Conservation (phyloP, 2,113 vertebrate species). For the Epinephelus fuscoguttatus region DNA sequence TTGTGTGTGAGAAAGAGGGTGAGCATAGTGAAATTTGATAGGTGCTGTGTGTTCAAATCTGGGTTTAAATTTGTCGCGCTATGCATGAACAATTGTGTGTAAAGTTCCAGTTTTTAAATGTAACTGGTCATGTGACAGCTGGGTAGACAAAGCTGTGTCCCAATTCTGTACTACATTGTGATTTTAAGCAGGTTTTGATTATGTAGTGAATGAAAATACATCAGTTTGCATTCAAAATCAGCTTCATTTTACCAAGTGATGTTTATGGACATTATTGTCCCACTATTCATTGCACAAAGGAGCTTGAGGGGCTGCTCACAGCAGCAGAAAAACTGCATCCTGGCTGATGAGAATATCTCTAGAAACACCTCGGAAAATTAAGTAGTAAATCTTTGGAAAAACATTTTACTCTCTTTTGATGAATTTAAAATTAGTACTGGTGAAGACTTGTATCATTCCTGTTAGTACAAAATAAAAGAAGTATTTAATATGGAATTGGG, state of each 20-base stretch:
- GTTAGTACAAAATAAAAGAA: too few species aligned
- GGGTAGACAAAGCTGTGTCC: background rate
- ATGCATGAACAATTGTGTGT: background rate
- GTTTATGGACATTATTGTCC: background rate
- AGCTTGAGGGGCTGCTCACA: constrained; percentile 2
- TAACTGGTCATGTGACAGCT: background rate
- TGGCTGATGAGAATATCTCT: background rate
- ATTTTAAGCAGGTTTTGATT: background rate
- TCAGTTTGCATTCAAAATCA: background rate
- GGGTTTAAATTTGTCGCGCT: background rate
- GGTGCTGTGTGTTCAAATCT: background rate
- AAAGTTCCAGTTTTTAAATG: background rate
- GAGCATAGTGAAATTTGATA: background rate
- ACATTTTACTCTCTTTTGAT: background rate
- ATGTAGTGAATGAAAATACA: background rate
- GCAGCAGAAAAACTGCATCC: background rate
- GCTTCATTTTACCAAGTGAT: background rate
- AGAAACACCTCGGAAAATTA: constrained; percentile 3
- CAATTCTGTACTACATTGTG: background rate
- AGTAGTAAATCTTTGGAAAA: background rate
- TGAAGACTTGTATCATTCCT: background rate
- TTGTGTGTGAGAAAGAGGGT: background rate
- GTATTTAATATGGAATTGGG: background rate
- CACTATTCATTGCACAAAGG: background rate
- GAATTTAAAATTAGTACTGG: background rate